Conservation (phyloP, 2,113 vertebrate species). For the Haemorhous mexicanus region DNA sequence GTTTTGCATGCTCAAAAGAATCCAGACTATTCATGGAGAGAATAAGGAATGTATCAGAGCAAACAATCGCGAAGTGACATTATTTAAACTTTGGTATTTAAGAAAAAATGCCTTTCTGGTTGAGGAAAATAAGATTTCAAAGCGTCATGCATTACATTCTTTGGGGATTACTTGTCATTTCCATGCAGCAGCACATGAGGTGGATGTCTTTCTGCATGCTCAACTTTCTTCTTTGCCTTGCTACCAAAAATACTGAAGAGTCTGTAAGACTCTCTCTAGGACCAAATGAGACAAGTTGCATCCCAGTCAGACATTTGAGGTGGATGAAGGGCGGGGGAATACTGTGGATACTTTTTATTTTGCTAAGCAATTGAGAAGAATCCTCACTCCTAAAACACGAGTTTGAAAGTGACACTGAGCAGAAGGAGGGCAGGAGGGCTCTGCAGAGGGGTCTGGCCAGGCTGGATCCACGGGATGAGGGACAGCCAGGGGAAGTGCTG, state of each 20-base stretch:
- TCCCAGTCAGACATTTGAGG: background rate
- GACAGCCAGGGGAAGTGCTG: rapidly evolving
- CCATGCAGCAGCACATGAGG: background rate
- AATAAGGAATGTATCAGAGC: background rate
- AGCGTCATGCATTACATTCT: background rate
- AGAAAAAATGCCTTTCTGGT: background rate
- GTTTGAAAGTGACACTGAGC: background rate
- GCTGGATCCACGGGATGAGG: rapidly evolving
- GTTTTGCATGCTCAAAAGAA: background rate
- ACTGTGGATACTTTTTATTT: background rate
- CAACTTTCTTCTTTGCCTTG: background rate
- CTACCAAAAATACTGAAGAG: background rate
- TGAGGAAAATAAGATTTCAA: background rate
- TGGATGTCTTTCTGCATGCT: background rate
- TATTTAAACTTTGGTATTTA: background rate
- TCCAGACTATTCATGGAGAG: background rate
- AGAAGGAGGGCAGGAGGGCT: background rate
- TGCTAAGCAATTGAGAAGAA: background rate
- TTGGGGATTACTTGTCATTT: background rate
- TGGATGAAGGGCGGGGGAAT: background rate
- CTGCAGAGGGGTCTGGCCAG: background rate
- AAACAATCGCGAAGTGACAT: background rate
- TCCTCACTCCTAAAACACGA: rapidly evolving
- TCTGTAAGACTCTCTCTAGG: background rate
- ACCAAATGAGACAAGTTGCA: background rate